A percentile compares a stretch with the other conserved stretches of the same genome.
These are phyloP conservation scores for Calcarius lapponicus DNA, from an alignment of 2,797 vertebrate genomes.

Conservation along the genomic window DNA sequence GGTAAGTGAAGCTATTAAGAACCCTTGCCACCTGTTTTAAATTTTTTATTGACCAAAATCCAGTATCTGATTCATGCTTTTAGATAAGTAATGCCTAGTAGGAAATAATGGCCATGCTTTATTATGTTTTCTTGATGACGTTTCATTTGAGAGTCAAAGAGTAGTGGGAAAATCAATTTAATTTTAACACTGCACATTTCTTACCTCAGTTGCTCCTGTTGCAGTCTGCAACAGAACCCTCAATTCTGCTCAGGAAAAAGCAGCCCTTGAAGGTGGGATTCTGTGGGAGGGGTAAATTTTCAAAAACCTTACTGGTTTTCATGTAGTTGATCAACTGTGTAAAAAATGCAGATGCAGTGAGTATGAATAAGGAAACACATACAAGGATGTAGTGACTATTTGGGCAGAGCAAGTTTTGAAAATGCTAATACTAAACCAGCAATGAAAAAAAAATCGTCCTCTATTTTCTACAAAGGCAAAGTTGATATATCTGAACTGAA, in stretches of 20 bases:
- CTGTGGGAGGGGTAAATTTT: background rate
- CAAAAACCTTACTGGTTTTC: background rate
- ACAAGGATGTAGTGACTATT: background rate
- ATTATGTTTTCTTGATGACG: background rate
- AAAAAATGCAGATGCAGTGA: background rate
- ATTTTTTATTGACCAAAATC: background rate
- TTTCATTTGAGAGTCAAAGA: background rate
- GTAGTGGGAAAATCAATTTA: background rate
- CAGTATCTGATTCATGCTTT: background rate
- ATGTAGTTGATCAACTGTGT: background rate
- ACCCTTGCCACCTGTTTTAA: background rate
- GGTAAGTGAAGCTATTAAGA: constrained; percentile 76
- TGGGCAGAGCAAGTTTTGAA: background rate
- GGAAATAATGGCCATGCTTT: background rate
- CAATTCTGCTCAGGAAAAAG: background rate
- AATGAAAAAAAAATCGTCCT: background rate
- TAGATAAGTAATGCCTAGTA: background rate
- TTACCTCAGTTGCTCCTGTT: background rate
- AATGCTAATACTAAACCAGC: background rate
- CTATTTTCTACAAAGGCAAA: constrained; percentile 85
- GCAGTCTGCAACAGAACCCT: background rate
- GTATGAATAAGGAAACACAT: background rate
- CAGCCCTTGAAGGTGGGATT: background rate
- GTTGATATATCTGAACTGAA: constrained; percentile 83
- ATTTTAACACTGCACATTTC: background rate